phyloP scores from a whole-genome alignment of 2,888 invertebrate genomes.

The Watsonalla binaria region DNA sequence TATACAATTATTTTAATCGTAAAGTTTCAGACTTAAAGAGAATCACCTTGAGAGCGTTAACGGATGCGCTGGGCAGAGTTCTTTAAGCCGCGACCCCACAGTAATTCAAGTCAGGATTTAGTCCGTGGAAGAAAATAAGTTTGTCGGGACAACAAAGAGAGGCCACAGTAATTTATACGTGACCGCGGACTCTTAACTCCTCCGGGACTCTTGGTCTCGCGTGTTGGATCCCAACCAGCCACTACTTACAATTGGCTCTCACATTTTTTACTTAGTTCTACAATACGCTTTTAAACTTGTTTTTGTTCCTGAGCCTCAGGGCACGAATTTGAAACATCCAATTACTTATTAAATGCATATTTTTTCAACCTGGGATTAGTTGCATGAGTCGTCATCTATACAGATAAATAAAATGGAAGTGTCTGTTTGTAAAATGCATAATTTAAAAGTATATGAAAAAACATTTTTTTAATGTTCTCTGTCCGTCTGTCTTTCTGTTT shows the following conservation, averaged over 20 bases:
- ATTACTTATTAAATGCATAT: no score
- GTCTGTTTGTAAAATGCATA: no score
- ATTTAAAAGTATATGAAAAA: no score
- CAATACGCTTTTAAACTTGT: slow-evolving; percentile 26
- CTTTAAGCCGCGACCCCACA: slow-evolving; percentile 49
- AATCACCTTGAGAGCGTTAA: slow-evolving; percentile 35
- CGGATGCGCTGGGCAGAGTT: slow-evolving; percentile 49
- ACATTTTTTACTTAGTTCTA: slow-evolving; percentile 42
- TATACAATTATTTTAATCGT: slow-evolving; percentile 2
- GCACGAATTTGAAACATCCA: no score
- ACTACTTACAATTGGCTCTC: slow-evolving; percentile 39
- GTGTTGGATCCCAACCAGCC: slow-evolving; percentile 44
- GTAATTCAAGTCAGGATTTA: slow-evolving; percentile 73
- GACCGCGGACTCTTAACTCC: slow-evolving; percentile 57
- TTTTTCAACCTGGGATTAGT: no score
- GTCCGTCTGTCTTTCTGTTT: no score
- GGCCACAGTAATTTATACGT: slow-evolving; percentile 73
- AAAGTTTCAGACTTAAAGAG: slow-evolving; percentile 36
- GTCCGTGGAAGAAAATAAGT: slow-evolving; percentile 69
- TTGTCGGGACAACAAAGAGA: slow-evolving; percentile 68
- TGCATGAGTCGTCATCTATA: no score
- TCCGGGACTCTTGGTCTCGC: slow-evolving; percentile 43
- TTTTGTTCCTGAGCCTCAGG: slow-evolving; percentile 1
- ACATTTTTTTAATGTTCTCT: no score
- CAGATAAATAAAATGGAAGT: no score